phyloP scores from a whole-genome alignment of 2,888 invertebrate species.

The Stenichneumon culpator region DNA sequence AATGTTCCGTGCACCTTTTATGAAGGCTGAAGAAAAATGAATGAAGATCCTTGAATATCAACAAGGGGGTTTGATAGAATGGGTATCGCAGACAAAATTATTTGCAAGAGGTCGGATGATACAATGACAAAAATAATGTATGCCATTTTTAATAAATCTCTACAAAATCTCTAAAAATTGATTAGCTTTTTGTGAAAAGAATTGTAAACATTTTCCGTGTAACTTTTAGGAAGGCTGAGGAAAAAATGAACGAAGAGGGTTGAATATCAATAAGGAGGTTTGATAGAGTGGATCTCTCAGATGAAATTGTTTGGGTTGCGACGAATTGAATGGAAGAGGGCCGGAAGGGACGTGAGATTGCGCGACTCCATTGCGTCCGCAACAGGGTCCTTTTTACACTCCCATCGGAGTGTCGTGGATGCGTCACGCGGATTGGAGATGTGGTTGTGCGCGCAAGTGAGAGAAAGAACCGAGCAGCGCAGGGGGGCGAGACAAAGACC shows the following conservation, averaged over 20 bases:
- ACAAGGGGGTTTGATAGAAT: slow-evolving; percentile 5
- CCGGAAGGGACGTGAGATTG: slow-evolving; percentile 16
- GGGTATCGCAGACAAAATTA: neutral
- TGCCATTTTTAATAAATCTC: no score
- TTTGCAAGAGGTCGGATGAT: neutral
- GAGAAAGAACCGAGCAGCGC: slow-evolving; percentile 31
- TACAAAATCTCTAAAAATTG: no score
- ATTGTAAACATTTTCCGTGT: neutral
- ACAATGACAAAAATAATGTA: no score
- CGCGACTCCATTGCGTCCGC: slow-evolving; percentile 25
- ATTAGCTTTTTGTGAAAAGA: no score
- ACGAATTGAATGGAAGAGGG: slow-evolving; percentile 37
- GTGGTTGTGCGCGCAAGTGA: slow-evolving; percentile 40
- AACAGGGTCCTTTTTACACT: slow-evolving; percentile 51
- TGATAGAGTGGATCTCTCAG: neutral
- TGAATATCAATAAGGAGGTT: neutral
- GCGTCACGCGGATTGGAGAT: slow-evolving; percentile 55
- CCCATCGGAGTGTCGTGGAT: slow-evolving; percentile 25
- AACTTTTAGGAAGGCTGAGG: neutral
- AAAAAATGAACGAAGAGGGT: neutral
- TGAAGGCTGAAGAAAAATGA: neutral
- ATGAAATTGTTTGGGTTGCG: slow-evolving; percentile 26
- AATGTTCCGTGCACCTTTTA: no score
- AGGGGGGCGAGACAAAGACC: slow-evolving; percentile 10
- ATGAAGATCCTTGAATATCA: neutral